Conservation (phyloP, 2,888 invertebrate species). For the Epicampocera succincta region DNA sequence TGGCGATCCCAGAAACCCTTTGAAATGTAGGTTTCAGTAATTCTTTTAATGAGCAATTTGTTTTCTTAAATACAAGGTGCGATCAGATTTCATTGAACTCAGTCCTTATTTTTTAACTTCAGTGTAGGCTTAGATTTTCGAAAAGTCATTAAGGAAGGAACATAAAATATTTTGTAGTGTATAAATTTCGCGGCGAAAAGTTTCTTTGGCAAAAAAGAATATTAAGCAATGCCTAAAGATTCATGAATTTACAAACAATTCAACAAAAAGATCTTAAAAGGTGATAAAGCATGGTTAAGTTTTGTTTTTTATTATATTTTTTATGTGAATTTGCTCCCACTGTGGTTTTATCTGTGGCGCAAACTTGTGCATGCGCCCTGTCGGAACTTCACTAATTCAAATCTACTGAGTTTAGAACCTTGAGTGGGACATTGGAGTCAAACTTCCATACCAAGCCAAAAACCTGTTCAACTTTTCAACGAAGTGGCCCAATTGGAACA, state of each 20-base stretch:
- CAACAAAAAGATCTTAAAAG: slow-evolving; percentile 60
- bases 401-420: too few species aligned
- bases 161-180: slow-evolving; percentile 15
- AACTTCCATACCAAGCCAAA: too few species aligned
- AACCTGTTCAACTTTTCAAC: too few species aligned
- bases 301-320: slow-evolving; percentile 31
- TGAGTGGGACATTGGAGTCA: too few species aligned
- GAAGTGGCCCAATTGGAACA: too few species aligned
- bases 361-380: too few species aligned
- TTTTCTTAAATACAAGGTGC: too few species aligned
- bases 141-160: slow-evolving; percentile 25
- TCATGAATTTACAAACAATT: slow-evolving; percentile 49
- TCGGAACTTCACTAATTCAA: too few species aligned
- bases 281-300: slow-evolving; percentile 60
- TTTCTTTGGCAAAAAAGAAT: slow-evolving; percentile 49
- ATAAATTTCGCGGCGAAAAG: slow-evolving; percentile 51
- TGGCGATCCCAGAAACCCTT: background rate
- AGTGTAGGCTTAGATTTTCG: background rate
- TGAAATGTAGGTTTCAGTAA: too few species aligned
- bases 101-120: background rate
- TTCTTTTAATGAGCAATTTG: too few species aligned
- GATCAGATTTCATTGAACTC: too few species aligned
- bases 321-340: slow-evolving; percentile 44
- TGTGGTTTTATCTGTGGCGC: slow-evolving; percentile 37
- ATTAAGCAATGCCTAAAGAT: slow-evolving; percentile 7